Evolutionary conservation across 2,113 vertebrate species (phyloP).

Genomic region (Rhinolophus ferrumequinum): DNA sequence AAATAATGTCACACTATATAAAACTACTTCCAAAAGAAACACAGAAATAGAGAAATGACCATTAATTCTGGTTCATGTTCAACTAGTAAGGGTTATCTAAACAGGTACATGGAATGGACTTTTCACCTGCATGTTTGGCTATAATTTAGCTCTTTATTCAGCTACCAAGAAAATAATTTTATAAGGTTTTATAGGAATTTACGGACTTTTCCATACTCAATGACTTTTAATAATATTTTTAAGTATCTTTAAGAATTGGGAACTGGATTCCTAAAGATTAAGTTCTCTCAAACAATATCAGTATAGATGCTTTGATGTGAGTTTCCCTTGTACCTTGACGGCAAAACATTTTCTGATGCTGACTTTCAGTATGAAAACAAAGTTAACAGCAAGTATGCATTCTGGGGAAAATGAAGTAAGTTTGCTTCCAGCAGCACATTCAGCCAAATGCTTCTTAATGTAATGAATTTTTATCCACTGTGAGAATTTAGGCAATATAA

Average conservation of each 20-base stretch:
- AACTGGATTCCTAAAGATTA: conserved; percentile 68
- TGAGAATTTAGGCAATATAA: conserved; percentile 43
- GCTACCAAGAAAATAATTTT: conserved; percentile 75
- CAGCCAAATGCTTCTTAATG: not conserved
- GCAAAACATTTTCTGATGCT: not conserved
- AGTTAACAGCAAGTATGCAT: conserved; percentile 64
- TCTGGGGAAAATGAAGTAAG: conserved; percentile 27
- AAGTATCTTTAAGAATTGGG: conserved; percentile 67
- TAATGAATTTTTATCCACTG: conserved; percentile 38
- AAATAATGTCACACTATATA: not conserved
- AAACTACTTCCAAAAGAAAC: conserved; percentile 61
- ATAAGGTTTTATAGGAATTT: conserved; percentile 75
- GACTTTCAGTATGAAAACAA: conserved; percentile 64
- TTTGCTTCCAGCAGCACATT: conserved; percentile 68
- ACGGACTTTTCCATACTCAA: conserved; percentile 75
- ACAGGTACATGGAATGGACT: not conserved
- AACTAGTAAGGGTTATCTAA: not conserved
- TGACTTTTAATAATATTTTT: conserved; percentile 69
- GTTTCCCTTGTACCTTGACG: conserved; percentile 50
- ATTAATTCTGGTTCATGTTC: conserved; percentile 43
- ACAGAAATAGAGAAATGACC: not conserved
- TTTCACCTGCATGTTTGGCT: conserved; percentile 59
- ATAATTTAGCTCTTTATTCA: conserved; percentile 68
- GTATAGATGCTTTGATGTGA: conserved; percentile 67
- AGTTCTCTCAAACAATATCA: conserved; percentile 62